Evolutionary conservation across 2,888 invertebrate genomes (phyloP), one percentile per base, ranked within the genome.

Genomic region (Anagyrus pseudococci): DNA sequence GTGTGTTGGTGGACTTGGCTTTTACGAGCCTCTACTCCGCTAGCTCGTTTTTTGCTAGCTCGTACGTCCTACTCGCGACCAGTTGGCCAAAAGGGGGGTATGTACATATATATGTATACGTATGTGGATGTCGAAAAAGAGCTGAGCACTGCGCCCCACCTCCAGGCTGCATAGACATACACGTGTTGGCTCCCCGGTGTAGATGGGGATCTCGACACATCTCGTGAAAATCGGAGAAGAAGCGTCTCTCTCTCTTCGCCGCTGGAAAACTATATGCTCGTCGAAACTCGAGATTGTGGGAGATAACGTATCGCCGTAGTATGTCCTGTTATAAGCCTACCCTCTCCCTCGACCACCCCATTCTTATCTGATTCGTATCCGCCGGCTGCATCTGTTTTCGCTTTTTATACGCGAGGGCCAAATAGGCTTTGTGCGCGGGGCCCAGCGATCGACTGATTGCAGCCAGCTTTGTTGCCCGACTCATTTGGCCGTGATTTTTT

Each of bases 241-340:
- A 13, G 13, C 44, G 2, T 8, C 2, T 37, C 2, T 37, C 10
- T 15, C 2, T 37, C 10, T 8, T 13, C 8, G 15, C 10, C 4
- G 4, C 4, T 10, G 48, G 53, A 60, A 59, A 60, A 59, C 33
- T 56, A 43, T 55, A 49, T 41, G 40, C 55, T 61, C 58, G 58
- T 58, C 65, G 54, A 62, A 56, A 66, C 48, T 58, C 29, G 40
- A 62, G 66, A 66, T 66, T 62, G 62, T 56, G 62, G 62, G 62
- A 62, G 66, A 66, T 66, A 66, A 58, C 43, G 22, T 20, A n/a
- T 22, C n/a, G 20, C 17, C 25, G 54, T 37, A n/a, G n/a, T n/a
- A n/a, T n/a, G n/a, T n/a, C n/a, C n/a, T n/a, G n/a, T n/a, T n/a
- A n/a, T n/a, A n/a, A n/a, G n/a, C n/a, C n/a, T n/a, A n/a, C n/a